Conservation (phyloP, 1,140 invertebrate species). For the Oreohelix idahoensis region DNA sequence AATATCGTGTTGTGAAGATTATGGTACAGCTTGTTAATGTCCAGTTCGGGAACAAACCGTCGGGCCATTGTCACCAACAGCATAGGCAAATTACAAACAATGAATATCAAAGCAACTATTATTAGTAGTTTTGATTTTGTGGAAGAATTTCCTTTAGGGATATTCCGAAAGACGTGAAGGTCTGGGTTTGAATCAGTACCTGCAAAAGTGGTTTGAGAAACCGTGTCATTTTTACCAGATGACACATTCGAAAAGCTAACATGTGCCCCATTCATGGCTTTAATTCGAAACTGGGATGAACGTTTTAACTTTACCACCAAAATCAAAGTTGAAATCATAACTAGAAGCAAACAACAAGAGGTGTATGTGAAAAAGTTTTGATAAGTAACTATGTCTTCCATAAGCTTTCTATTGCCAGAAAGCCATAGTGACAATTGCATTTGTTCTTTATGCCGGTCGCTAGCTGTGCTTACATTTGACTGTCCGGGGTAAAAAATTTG, state of each 20-base stretch:
- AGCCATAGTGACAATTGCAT: not conserved
- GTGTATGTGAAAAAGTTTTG: not conserved
- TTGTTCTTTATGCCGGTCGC: not conserved
- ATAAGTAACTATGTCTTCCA: not conserved
- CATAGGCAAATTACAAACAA: not conserved
- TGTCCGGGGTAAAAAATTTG: not conserved
- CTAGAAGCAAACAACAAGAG: not conserved
- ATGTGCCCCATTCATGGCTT: not conserved
- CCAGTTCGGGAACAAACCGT: not conserved
- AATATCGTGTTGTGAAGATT: not conserved
- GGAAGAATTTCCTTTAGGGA: too few relatives aligned
- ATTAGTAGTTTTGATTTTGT: not conserved
- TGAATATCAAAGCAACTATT: not conserved
- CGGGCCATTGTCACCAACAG: not conserved
- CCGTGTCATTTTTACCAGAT: not conserved
- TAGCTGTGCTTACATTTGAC: not conserved
- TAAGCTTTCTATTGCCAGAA: not conserved
- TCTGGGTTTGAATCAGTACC: too few relatives aligned
- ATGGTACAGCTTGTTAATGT: not conserved
- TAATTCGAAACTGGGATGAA: not conserved
- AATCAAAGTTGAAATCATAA: not conserved
- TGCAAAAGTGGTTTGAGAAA: not conserved
- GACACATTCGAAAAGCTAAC: not conserved
- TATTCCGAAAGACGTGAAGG: too few relatives aligned
- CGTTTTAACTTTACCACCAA: not conserved